Base-by-base conservation (phyloP, 2,888 invertebrate genomes). In the Lasioglossum leucozonium region DNA sequence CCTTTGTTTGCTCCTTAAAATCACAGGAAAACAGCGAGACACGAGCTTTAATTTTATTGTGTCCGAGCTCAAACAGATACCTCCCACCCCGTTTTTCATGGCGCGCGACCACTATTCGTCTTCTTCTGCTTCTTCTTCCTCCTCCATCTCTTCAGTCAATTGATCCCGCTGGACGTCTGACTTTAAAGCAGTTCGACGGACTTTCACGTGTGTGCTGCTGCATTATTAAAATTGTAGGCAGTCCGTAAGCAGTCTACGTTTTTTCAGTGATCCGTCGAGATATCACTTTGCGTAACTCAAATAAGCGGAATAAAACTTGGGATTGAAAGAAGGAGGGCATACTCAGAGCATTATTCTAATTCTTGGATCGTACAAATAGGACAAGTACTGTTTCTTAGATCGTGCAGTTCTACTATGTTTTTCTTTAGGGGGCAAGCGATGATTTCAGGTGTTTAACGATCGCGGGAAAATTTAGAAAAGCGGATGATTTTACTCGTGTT, bases 31-130 rank as follows among this genome's bases (percentile, higher is more conserved):
- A 76, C 82, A 73, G 44, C 84, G 71, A 82, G 84, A 82, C 88
- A 72, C 82, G 79, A 74, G 72, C 77, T 90, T 86, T 89, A 85
- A 90, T 91, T 90, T 87, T 87, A 91, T 91, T 85, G 90, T 88
- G 89, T 86, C 75, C 69, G 82, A 86, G 77, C 79, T 89, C 22
- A 10, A 67, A 67, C 65, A 10, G 65, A 37, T 18, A 30, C 34
- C 18, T 0, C 34, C 34, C 18, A 0, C 34, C 34, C 16, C 37
- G 18, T 22, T 37, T 65, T 34, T 10, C 34, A 34, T 34, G 65
- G 8, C 34, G 22, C 18, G 18, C 10, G 34, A 10, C 34, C 30
- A 13, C 30, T 13, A 13, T 13, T 30, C 1, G 6, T 26, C 26
- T 13, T 26, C 58, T 13, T 26, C 58, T 51, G 22, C 51, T 26